phyloP scores from a whole-genome alignment of 2,797 vertebrate genomes.

The Buphagus erythrorhynchus region DNA sequence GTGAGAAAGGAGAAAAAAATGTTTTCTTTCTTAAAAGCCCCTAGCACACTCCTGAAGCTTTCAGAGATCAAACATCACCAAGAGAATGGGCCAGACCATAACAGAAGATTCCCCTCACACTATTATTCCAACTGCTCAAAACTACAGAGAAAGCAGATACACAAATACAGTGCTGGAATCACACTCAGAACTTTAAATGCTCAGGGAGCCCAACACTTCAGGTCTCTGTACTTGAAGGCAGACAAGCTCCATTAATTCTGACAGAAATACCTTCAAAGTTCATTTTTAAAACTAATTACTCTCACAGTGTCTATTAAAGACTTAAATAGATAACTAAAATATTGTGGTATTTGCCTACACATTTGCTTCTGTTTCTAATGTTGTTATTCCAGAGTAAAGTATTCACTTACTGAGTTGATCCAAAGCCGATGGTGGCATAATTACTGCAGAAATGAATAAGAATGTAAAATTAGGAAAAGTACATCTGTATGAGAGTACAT shows the following conservation, averaged over 20 bases:
- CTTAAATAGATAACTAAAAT: background rate
- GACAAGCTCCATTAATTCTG: background rate
- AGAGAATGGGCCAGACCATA: background rate
- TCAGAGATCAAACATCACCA: background rate
- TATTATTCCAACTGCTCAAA: background rate
- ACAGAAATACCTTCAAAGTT: background rate
- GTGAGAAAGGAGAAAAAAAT: background rate
- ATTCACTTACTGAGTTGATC: constrained; percentile 97
- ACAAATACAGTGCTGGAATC: rapidly evolving
- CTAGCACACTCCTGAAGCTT: background rate
- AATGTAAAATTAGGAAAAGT: background rate
- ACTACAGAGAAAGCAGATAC: background rate
- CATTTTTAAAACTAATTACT: background rate
- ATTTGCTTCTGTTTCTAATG: background rate
- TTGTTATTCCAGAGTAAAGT: background rate
- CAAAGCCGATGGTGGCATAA: constrained; percentile 97
- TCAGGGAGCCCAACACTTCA: background rate
- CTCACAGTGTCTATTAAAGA: background rate
- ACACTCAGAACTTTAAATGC: background rate
- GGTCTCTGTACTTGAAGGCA: background rate
- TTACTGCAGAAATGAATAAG: constrained; percentile 83
- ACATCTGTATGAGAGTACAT: background rate
- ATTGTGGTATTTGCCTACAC: background rate
- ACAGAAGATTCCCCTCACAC: background rate
- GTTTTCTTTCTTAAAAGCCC: background rate